Percentiles rank a stretch among this genome's conserved stretches.
Conservation (phyloP, 1,140 invertebrate genomes). For the Hyles euphorbiae region DNA sequence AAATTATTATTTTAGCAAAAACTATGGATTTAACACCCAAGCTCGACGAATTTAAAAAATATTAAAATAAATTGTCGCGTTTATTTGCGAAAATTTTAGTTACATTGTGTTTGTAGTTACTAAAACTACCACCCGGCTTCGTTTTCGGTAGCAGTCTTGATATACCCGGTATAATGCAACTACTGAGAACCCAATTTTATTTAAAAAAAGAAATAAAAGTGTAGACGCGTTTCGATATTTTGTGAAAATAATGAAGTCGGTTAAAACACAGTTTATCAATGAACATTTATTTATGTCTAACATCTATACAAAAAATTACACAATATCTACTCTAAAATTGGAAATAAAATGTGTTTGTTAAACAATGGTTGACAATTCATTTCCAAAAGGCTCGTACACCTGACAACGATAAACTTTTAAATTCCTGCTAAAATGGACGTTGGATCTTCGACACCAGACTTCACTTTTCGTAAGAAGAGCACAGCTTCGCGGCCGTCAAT, state of each 20-base stretch:
- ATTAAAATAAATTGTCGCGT: no score
- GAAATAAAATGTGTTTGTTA: not conserved
- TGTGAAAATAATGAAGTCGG: no score
- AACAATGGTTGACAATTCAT: no score
- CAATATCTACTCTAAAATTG: not conserved
- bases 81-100: no score
- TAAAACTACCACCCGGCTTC: no score
- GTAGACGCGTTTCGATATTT: no score
- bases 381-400: not conserved
- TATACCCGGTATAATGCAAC: no score
- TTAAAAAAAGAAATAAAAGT: not conserved
- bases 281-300: constrained; percentile 13
- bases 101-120: no score
- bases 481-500: constrained; percentile 99
- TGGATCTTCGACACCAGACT: constrained; percentile 98
- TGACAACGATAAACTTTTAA: constrained; percentile 65
- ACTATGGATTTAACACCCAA: no score
- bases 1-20: no score
- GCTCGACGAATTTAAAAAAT: no score
- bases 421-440: constrained; percentile 92
- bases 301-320: constrained; percentile 11
- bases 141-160: no score
- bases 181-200: not conserved
- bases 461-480: constrained; percentile 96
- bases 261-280: not conserved